phyloP scores from a whole-genome alignment of 2,113 vertebrate species.

The Dryoscopus gambensis region DNA sequence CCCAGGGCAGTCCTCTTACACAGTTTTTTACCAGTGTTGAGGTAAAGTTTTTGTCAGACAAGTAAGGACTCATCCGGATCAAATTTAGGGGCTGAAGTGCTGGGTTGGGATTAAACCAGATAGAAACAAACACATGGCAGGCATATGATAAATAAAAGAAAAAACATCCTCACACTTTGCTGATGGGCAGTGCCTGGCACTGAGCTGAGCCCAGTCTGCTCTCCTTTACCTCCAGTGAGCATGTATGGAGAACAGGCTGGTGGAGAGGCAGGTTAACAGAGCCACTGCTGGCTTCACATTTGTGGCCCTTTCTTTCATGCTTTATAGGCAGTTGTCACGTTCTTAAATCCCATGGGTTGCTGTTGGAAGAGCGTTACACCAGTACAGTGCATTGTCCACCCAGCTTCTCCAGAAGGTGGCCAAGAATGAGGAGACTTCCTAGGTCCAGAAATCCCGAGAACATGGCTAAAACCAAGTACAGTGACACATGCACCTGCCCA shows the following conservation, averaged over 20 bases:
- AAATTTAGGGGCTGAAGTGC: neutral
- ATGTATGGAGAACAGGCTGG: neutral
- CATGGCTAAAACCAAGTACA: neutral
- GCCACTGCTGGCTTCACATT: neutral
- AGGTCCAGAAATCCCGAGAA: neutral
- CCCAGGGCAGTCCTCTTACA: neutral
- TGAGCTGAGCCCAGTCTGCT: neutral
- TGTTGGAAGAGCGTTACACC: neutral
- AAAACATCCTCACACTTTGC: neutral
- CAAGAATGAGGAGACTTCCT: neutral
- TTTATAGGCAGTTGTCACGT: neutral
- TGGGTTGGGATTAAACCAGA: neutral
- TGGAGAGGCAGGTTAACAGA: neutral
- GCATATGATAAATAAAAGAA: neutral
- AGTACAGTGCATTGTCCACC: accelerated
- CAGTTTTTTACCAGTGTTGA: neutral
- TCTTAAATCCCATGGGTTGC: neutral
- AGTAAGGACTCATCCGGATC: neutral
- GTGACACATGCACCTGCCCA: accelerated
- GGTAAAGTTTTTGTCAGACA: neutral
- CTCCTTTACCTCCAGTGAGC: neutral
- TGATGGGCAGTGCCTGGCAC: neutral
- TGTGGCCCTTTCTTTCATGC: neutral
- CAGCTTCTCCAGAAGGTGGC: neutral
- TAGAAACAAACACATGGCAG: neutral